Evolutionary conservation across 2,113 vertebrate genomes (phyloP), one percentile per base, ranked within the genome.

Genomic region (Spilogale gracilis): DNA sequence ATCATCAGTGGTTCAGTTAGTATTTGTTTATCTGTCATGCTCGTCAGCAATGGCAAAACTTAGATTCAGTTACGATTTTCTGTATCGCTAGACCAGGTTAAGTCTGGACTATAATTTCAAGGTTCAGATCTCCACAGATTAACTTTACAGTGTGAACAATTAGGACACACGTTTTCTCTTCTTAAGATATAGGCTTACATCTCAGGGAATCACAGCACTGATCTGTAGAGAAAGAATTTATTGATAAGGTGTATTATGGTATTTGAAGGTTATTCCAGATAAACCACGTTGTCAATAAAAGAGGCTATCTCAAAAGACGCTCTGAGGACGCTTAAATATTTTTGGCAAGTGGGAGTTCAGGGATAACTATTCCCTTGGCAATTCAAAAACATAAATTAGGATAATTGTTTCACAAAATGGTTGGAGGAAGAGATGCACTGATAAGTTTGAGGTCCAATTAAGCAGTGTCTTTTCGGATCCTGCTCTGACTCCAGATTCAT

Each of bases 381-480:
- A 76, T 79, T 90, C 30, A 60, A 69, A 97, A 90, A 83, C 71
- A 71, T 92, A 96, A 89, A 84, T 90, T 94, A 91, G 92, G 87
- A 94, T 97, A 87, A 95, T 94, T 86, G 95, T 94, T 97, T 91
- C 85, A 89, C 76, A 96, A 97, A 95, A 89, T 23, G 61, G 78
- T 88, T 79, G 90, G 78, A 83, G 94, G 76, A 76, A 61, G 61
- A 93, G 82, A 92, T 76, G 69, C 65, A 56, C 74, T 80, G 93
- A 84, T 96, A 94, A 92, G 38, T 73, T 45, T 21, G 43, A 54
- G 67, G 32, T 63, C 79, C 94, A 96, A 96, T 97, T 89, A 97
- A 94, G 73, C 17, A 25, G 82, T 17, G 67, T 82, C 85, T 91
- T 93, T 94, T 54, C 89, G 87, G 81, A 38, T 86, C 17, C 1